Percentiles rank a stretch among this genome's conserved stretches.
phyloP scores from a whole-genome alignment of 2,113 vertebrate genomes.

The Hippolais icterina region DNA sequence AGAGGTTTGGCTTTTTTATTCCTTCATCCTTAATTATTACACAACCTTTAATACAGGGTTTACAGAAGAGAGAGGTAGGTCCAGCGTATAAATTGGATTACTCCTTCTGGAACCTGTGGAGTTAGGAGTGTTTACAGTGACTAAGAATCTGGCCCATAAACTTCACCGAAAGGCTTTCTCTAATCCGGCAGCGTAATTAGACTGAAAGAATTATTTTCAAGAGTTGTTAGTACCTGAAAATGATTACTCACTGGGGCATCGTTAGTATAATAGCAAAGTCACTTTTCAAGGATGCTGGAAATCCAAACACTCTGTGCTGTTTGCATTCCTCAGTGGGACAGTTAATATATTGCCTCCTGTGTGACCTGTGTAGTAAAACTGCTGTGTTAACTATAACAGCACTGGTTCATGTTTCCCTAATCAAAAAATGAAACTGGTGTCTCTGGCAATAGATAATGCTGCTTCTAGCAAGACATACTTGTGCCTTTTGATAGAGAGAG shows the following conservation, averaged over 20 bases:
- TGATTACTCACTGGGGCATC: neutral
- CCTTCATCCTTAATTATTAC: neutral
- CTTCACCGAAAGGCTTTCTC: neutral
- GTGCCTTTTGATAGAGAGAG: neutral
- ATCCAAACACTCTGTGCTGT: neutral
- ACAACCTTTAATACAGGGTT: neutral
- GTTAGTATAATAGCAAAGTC: neutral
- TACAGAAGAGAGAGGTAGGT: neutral
- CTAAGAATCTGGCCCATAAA: neutral
- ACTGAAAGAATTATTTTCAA: neutral
- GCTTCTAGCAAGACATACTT: neutral
- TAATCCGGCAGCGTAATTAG: neutral
- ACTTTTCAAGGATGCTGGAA: neutral
- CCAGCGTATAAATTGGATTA: neutral
- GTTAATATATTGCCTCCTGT: neutral
- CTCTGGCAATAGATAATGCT: neutral
- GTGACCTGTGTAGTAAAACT: neutral
- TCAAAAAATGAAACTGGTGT: neutral
- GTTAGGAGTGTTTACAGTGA: neutral
- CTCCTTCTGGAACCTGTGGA: neutral
- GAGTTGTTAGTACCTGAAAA: conserved; percentile 10
- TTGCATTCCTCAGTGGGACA: neutral
- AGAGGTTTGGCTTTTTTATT: neutral
- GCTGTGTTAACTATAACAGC: neutral
- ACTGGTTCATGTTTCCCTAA: neutral